A percentile compares a stretch with the other conserved stretches of the same genome.
These are phyloP conservation scores for Paramormyrops kingsleyae DNA, from an alignment of 2,113 vertebrate genomes.

Conservation along the genomic window DNA sequence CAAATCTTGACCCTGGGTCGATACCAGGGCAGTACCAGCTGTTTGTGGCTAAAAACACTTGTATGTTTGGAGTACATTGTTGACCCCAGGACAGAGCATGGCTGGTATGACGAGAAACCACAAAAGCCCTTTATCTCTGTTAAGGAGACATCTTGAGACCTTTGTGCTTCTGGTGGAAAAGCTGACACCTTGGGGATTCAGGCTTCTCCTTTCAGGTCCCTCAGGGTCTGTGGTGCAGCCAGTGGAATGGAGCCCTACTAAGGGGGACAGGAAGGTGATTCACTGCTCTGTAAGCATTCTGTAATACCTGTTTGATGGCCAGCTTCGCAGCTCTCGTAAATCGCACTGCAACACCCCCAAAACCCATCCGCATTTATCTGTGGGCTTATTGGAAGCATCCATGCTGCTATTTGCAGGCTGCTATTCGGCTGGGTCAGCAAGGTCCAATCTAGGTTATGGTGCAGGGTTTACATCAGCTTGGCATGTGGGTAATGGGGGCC, in stretches of 20 bases:
- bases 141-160: not conserved
- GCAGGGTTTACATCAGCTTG: not conserved
- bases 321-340: not conserved
- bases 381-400: not conserved
- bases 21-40: not conserved
- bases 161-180: not conserved
- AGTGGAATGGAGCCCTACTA: not conserved
- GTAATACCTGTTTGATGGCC: not conserved
- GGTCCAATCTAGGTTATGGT: not conserved
- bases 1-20: not conserved
- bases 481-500: not conserved
- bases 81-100: not conserved
- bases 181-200: not conserved
- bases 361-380: not conserved
- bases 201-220: not conserved
- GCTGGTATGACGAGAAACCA: not conserved
- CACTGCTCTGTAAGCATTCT: not conserved
- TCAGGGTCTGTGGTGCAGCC: not conserved
- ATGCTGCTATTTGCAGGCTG: not conserved
- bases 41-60: not conserved
- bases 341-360: not conserved
- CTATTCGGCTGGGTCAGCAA: not conserved
- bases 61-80: not conserved
- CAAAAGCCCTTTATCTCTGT: not conserved
- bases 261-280: not conserved